Evolutionary conservation across 2,113 vertebrate species (phyloP).

Genomic region (Globicephala melas): DNA sequence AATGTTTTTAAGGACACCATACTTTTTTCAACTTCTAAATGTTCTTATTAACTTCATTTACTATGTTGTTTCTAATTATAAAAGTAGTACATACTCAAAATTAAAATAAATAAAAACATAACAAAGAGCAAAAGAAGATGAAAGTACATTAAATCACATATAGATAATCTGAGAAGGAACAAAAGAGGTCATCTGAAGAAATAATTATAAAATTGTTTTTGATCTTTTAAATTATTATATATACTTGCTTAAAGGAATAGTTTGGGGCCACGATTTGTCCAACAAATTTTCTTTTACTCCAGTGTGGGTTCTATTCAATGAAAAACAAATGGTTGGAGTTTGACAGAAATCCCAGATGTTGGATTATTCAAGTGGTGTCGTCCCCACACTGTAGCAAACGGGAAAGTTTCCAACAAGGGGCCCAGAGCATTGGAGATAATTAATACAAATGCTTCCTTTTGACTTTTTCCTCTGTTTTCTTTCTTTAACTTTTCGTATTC

Average conservation of each 20-base stretch:
- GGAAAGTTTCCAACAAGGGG: background rate
- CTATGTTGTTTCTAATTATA: background rate
- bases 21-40: background rate
- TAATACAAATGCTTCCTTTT: background rate
- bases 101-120: background rate
- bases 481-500: background rate
- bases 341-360: background rate
- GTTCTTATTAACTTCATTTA: background rate
- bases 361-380: background rate
- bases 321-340: background rate
- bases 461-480: background rate
- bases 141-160: background rate
- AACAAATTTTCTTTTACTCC: background rate
- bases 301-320: background rate
- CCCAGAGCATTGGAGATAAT: background rate
- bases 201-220: background rate
- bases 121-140: background rate
- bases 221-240: too few relatives aligned
- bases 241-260: background rate
- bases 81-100: background rate
- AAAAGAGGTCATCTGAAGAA: background rate
- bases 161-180: background rate
- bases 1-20: background rate
- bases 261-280: background rate
- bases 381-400: background rate